Base-by-base conservation (phyloP, 2,113 vertebrate genomes). In the Cariama cristata region DNA sequence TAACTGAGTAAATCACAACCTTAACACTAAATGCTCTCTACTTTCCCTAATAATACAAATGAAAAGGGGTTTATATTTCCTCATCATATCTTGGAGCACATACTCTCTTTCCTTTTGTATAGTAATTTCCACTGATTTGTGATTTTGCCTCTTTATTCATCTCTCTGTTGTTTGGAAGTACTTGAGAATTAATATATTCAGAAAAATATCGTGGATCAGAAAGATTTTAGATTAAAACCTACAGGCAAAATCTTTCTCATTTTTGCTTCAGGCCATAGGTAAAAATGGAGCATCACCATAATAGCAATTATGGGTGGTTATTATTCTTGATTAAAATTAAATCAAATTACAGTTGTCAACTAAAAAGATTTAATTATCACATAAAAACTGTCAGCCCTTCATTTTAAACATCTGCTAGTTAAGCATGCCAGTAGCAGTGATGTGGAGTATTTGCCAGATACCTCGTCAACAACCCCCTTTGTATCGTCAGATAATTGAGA, bases 321-420 rank as follows among this genome's bases (percentile, higher is more conserved):
- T 97, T 98, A 97, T 82, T 98, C 95, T 96, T 98, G 96, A 98
- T 98, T 98, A 97, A 98, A 98, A 97, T 97, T 97, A 96, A 97
- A 98, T 98, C 97, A 97, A 97, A 97, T 88, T 96, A 84, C 96
- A 94, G 96, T 98, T 97, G 92, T 97, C 95, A 98, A 96, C 88
- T 90, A 88, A 97, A 96, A 59, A 90, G 91, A 96, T 96, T 98
- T 97, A 97, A 98, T 98, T 98, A 97, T 91, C 76, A 64, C 94
- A 96, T 95, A 97, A 98, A 97, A 98, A 69, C 85, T 95, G 95
- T 95, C 96, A 97, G 86, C 30, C 67, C 97, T 95, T 97, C 95
- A 92, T 97, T 97, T 98, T 95, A 95, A 98, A 97, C 97, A 98
- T 97, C 98, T 98, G 98, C 86, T 97, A 88, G 92, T 88, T 76